Conservation (phyloP, 2,113 vertebrate genomes). For the Pelmatolapia mariae region DNA sequence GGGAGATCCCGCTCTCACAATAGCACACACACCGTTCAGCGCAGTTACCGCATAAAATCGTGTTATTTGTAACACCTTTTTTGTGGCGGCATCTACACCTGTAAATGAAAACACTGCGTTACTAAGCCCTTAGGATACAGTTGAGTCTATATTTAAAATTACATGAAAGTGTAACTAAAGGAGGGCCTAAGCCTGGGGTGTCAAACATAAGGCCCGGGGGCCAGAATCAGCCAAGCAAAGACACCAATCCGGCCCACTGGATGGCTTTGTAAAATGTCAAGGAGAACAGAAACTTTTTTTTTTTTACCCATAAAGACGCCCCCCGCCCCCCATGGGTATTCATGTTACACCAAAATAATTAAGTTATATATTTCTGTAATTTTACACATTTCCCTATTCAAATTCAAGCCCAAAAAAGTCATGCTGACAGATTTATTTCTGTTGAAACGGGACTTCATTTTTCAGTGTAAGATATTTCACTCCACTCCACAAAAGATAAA, state of each 20-base stretch:
- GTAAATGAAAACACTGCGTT: neutral
- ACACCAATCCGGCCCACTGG: neutral
- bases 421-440: neutral
- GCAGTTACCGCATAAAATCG: neutral
- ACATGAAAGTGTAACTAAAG: neutral
- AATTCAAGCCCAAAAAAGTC: neutral
- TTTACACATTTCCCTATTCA: neutral
- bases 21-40: neutral
- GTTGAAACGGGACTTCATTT: fast-evolving
- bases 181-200: neutral
- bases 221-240: neutral
- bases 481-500: neutral
- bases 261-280: neutral
- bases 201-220: neutral
- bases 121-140: neutral
- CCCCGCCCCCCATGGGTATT: neutral
- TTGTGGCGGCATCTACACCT: neutral
- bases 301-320: neutral
- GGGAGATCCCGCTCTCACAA: conserved; percentile 11
- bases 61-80: neutral
- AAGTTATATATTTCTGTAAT: neutral
- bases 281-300: neutral
- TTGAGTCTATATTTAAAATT: neutral
- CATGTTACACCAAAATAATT: neutral
- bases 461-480: neutral